Evolutionary conservation across 2,113 vertebrate species (phyloP).

Genomic region (Tupaia chinensis): DNA sequence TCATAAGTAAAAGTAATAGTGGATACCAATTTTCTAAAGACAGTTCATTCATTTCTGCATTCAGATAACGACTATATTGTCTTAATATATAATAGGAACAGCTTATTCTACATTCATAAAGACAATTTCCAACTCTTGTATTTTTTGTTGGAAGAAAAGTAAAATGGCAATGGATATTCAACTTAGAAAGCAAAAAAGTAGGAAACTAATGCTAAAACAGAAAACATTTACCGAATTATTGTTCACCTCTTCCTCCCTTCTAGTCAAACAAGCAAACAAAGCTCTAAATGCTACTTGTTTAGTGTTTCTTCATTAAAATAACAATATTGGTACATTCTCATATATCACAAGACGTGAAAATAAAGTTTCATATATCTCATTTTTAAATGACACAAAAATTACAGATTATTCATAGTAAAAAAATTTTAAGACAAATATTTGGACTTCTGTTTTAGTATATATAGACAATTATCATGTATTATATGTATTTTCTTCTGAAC

Average conservation of each 20-base stretch:
- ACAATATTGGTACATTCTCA: background rate
- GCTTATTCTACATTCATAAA: background rate
- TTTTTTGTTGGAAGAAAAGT: background rate
- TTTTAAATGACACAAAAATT: conserved; percentile 56
- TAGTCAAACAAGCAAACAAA: background rate
- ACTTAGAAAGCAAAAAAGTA: background rate
- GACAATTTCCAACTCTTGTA: background rate
- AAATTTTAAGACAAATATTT: background rate
- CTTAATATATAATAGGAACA: background rate
- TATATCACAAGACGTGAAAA: background rate
- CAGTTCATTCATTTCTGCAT: background rate
- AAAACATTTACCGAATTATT: conserved; percentile 19
- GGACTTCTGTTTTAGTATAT: background rate
- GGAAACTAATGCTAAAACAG: background rate
- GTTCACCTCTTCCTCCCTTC: background rate
- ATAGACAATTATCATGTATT: conserved; percentile 14
- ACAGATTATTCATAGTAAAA: background rate
- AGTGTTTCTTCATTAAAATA: background rate
- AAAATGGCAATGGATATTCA: conserved; percentile 25
- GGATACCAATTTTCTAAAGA: background rate
- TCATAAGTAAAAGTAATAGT: background rate
- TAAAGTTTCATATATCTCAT: background rate
- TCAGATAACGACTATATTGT: background rate
- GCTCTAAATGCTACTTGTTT: background rate
- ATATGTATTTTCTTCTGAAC: conserved; percentile 39